phyloP scores from a whole-genome alignment of 2,113 vertebrate species.

The Pteronura brasiliensis region DNA sequence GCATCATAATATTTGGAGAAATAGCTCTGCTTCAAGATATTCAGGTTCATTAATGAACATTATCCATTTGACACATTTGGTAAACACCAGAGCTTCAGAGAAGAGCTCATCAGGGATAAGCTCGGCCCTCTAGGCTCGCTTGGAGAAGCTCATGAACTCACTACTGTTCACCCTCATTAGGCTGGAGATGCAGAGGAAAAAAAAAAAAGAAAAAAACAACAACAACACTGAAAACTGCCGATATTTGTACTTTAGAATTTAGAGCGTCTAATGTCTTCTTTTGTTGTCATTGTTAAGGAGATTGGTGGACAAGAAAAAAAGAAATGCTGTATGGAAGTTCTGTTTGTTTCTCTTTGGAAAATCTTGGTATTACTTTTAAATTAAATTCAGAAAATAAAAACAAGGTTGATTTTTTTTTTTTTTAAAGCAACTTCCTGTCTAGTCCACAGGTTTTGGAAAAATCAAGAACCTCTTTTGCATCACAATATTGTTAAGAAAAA shows the following conservation, averaged over 20 bases:
- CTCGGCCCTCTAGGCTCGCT: neutral
- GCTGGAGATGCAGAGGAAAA: neutral
- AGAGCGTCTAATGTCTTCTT: conserved; percentile 60
- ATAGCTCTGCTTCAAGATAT: conserved; percentile 52
- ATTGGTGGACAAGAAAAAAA: conserved; percentile 30
- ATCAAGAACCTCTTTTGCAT: neutral
- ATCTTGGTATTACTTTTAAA: neutral
- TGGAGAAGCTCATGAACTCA: conserved; percentile 46
- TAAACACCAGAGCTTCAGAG: conserved; percentile 62
- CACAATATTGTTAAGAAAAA: conserved; percentile 2
- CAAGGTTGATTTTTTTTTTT: neutral
- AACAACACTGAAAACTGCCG: conserved; percentile 33
- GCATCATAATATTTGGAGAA: conserved; percentile 71
- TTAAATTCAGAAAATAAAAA: neutral
- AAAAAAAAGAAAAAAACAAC: conserved; percentile 37
- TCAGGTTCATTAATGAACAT: conserved; percentile 67
- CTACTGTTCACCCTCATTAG: conserved; percentile 67
- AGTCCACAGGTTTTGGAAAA: neutral
- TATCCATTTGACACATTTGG: conserved; percentile 69
- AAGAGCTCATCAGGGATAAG: conserved; percentile 38
- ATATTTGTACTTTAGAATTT: conserved; percentile 70
- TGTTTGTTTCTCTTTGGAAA: neutral
- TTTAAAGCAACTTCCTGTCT: neutral
- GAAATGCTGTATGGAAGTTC: neutral
- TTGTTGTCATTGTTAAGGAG: neutral